These are phyloP conservation scores for Campylomormyrus numenius DNA, from an alignment of 2,113 vertebrate genomes.

Conservation along the genomic window DNA sequence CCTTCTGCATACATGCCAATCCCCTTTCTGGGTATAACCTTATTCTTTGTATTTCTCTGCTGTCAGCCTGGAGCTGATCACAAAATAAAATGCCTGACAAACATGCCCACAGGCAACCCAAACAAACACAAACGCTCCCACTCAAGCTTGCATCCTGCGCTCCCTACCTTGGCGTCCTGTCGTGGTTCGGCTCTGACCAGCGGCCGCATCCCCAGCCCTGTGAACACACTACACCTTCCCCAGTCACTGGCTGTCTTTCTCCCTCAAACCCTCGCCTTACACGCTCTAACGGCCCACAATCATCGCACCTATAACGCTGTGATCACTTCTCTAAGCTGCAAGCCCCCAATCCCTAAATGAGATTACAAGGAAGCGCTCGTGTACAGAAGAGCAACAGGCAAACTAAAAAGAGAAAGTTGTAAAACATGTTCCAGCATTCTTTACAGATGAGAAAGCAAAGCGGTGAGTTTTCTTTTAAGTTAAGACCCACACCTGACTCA, in stretches of 20 bases:
- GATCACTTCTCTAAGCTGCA: slow-evolving; percentile 27
- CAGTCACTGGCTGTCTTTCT: not conserved
- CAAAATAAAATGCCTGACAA: not conserved
- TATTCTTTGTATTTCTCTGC: not conserved
- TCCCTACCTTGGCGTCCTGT: not conserved
- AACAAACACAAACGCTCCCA: not conserved
- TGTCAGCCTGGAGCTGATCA: not conserved
- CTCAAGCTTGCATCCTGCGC: not conserved
- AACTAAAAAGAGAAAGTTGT: slow-evolving; percentile 35
- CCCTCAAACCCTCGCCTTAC: not conserved
- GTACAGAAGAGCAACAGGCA: slow-evolving; percentile 8
- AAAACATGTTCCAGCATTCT: not conserved
- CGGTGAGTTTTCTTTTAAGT: not conserved
- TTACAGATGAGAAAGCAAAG: not conserved
- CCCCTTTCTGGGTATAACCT: not conserved
- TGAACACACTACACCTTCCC: not conserved
- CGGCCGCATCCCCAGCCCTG: not conserved
- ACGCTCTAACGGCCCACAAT: slow-evolving; percentile 14
- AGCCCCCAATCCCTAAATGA: slow-evolving; percentile 43
- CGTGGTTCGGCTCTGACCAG: not conserved
- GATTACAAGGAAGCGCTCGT: slow-evolving; percentile 36
- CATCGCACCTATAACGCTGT: slow-evolving; percentile 20
- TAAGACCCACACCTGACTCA: not conserved
- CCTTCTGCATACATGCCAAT: not conserved
- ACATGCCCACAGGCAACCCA: not conserved